Evolutionary conservation across 2,888 invertebrate genomes (phyloP), one percentile per base, ranked within the genome.

Genomic region (Argynnis bischoffii): DNA sequence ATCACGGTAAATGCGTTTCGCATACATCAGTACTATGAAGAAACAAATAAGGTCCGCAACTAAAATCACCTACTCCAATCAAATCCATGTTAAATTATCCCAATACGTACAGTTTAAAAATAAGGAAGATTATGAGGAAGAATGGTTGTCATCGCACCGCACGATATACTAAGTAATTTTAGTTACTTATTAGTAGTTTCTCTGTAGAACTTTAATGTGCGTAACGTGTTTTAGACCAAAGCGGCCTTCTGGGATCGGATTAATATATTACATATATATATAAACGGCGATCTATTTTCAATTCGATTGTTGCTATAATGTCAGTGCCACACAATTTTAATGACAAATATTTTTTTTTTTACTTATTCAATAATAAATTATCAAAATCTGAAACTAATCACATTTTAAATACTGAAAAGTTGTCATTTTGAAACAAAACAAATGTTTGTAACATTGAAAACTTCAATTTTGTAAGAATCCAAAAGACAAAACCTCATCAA

Each of bases 241-340:
- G 14, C n/a, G n/a, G 31, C 41, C 51, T 35, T 55, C 41, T 64
- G 53, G 60, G 64, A 51, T 69, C 51, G 55, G 55, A 64, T 68
- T 60, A 64, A 55, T 63, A 63, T 63, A 63, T 63, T 53, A 56
- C 26, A 56, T 48, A 66, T 61, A 65, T 61, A 50, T 61, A 65
- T 61, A 50, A 50, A 16, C 63, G 64, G 64, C 68, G 64, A 69
- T 21, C 68, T 64, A 66, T 53, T 64, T 60, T 55, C 41, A 54
- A 31, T 47, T 65, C 60, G 60, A 50, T 59, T 47, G 6, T 54
- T 66, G 59, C 55, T 66, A 61, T 59, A 15, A 65, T 61, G 66
- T 61, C 61, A 50, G 60, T 55, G 31, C n/a, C 13, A 55, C 21
- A 48, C 35, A 54, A 16, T 56, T 41, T 54, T 46, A 46, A 18